Evolutionary conservation across 2,113 vertebrate species (phyloP), one percentile per base, ranked within the genome.

Genomic region (Chaenogobius annularis): DNA sequence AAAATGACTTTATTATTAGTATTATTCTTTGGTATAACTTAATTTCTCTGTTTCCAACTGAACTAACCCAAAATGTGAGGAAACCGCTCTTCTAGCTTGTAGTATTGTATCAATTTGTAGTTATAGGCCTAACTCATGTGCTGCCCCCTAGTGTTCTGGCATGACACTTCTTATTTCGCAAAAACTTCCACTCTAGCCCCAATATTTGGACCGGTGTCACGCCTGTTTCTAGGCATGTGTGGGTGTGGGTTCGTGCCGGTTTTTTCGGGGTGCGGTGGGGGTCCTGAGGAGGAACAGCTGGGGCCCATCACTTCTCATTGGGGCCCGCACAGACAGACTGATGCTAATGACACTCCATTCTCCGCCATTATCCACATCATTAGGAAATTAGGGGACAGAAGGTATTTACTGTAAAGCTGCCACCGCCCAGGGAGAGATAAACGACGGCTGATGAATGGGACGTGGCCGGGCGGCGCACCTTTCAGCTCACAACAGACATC

Each of bases 321-420:
- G 81, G 83, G 94, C 93, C 94, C 95, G 95, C 94, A 93, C 93
- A 98, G 96, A 98, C 97, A 97, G 95, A 98, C 96, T 97, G 96
- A 98, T 96, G 93, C 94, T 98, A 99, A 99, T 96, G 96, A 97
- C 96, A 95, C 95, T 85, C 96, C 95, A 97, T 97, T 99, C 97
- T 97, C 97, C 93, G 95, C 98, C 96, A 98, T 99, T 98, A 99
- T 97, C 95, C 93, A 94, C 94, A 98, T 99, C 97, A 98, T 98
- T 98, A 98, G 96, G 95, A 98, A 98, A 99, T 99, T 99, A 98
- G 95, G 91, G 96, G 96, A 98, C 97, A 99, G 97, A 99, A 97
- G 97, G 97, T 99, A 98, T 99, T 99, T 99, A 98, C 97, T 98
- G 97, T 99, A 98, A 98, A 98, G 95, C 96, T 99, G 97, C 96